Evolutionary conservation across 2,888 invertebrate genomes (phyloP), one percentile per base, ranked within the genome.

Genomic region (Tetanocera ferruginea): DNA sequence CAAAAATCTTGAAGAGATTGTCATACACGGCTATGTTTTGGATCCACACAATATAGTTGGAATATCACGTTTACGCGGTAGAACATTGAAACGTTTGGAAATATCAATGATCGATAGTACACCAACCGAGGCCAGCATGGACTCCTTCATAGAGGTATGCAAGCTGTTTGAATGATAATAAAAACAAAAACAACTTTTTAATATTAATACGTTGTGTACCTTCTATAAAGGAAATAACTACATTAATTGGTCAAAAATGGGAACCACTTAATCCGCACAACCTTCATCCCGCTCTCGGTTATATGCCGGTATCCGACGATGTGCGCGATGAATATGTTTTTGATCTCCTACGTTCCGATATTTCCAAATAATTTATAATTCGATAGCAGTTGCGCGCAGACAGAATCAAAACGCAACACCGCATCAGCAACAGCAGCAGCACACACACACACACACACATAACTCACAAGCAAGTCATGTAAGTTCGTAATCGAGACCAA

Each of bases 1-100:
- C 85, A 89, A 89, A 72, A 89, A 90, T 72, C 88, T 93, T 5
- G 88, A 91, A 79, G 90, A 91, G 83, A 90, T 93, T 77, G 91
- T 92, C 62, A 87, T 93, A 11, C 91, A 92, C 81, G 93, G 90
- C 49, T 89, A 90, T 80, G 85, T 87, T 25, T 82, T 90, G 84
- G 90, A 90, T 86, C 87, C 89, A 69, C 88, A 89, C 80, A 89
- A 89, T 82, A 84, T 90, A 78, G 86, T 90, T 51, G 90, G 90
- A 51, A 89, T 90, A 77, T 88, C 89, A 23, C 85, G 90, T 17
- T 82, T 90, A 55, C 86, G 89, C 49, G 89, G 89, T 43, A 84
- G 86, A 11, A 85, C 85, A 49, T 81, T 90, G 55, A 88, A 87
- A 74, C 88, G 87, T 23, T 82, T 90, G 14, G 90, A 90, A 82